Base-by-base conservation (phyloP, 2,113 vertebrate species). In the Strigops habroptila region DNA sequence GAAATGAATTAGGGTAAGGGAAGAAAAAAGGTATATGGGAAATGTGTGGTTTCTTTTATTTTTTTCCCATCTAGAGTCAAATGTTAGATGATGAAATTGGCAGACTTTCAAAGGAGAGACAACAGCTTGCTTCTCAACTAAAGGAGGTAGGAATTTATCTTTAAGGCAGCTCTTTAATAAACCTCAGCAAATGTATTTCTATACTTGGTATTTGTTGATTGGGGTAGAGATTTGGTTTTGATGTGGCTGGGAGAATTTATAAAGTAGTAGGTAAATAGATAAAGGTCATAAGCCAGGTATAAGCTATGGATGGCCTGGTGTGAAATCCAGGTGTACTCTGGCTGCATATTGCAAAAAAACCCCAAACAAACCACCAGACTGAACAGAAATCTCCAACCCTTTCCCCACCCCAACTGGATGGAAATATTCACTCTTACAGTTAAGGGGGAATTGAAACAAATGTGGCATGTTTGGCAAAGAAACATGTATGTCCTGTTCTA, bases 111-210 rank as follows among this genome's bases (percentile, higher is more conserved):
- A 98, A 96, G 75, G 98, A 99, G 80, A 98, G 98, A 68, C 96
- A 98, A 35, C 93, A 96, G 14, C 97, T 99, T 6, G 97, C 98
- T 82, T 97, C 96, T 86, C 96, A 97, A 30, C 89, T 98, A 30
- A 99, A 98, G 90, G 97, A 98, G 98, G 99, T 99, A 96, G 80
- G 88, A 88, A 49, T 73, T 85, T 77, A 53, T 46, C 59, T 62
- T n/a, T 25, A 4, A 10, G 37, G 21, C 49, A 82, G 39, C 70
- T 81, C 64, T 62, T 73, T 41, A 85, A 39, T 46, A 90, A 79
- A 59, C 12, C 24, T 73, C 17, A 65, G 31, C 53, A 48, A 31
- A 49, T 49, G 4, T 76, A 9, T 73, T 89, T 71, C 25, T 52
- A 3, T 62, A 23, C 17, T 81, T 60, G 7, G 1, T 81, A 17